Evolutionary conservation across 92 coral and sea anemone species (phyloP), one percentile per base, ranked within the genome.

Genomic region (Zoanthus sansibaricus): DNA sequence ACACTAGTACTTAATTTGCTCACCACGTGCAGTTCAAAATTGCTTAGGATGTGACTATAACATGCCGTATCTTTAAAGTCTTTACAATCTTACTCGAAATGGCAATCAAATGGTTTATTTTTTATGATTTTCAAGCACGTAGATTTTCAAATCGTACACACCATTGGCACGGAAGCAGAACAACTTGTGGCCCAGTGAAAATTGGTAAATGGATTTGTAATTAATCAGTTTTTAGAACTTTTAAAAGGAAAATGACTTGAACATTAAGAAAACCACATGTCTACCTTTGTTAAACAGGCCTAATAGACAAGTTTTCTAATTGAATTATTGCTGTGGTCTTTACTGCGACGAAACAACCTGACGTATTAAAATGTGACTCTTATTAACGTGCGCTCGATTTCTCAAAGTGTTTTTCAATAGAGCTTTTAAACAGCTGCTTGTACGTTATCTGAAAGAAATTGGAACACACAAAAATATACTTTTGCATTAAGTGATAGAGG

Each of bases 181-280:
- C 31, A 67, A 37, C n/a, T 69, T 12, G 46, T 69, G 74, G 14
- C 68, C 25, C 31, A 9, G 14, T 76, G 18, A 76, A 75, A 76
- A 54, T 16, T 30, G 21, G n/a, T 55, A 51, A 30, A 76, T 51
- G 31, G 37, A 30, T 52, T 16, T 9, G 18, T 54, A 54, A 76
- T 76, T 31, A 54, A 75, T 52, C 64, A 9, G 37, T 55, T 76
- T 76, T 54, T 18, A 13, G 17, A 46, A 75, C 15, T 9, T 69
- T 69, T 11, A 48, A 11, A 49, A 11, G 18, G 59, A 75, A 21
- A 32, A 49, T 20, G 12, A 46, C 58, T 76, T 30, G 6, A 15
- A 66, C 48, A 76, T 76, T 76, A 52, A 76, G 82, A 6, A 2
- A 21, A 18, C 82, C 82, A 76, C 31, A 74, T 74, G 78, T 74